Percentiles rank a stretch among this genome's conserved stretches.
These are phyloP conservation scores for Alcedo atthis DNA, from an alignment of 2,797 vertebrate genomes.

Conservation along the genomic window DNA sequence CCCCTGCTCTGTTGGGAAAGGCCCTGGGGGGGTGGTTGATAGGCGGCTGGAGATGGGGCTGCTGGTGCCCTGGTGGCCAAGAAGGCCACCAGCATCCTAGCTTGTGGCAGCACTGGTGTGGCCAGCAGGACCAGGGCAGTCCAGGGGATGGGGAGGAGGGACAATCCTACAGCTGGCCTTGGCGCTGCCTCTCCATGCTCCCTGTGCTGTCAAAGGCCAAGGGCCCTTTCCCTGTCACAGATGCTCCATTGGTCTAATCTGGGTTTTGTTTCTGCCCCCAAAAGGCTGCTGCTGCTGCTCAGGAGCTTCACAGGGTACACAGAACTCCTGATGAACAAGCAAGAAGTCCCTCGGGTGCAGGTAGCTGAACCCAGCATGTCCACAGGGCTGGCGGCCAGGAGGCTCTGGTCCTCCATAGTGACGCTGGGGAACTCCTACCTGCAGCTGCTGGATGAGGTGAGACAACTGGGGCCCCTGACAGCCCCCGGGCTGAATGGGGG, in stretches of 20 bases:
- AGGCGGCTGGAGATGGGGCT: neutral
- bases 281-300: conserved; percentile 90
- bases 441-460: conserved; percentile 66
- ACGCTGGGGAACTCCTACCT: conserved; percentile 69
- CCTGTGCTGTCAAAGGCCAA: rapidly evolving
- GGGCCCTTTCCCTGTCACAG: rapidly evolving
- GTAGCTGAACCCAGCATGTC: conserved; percentile 80
- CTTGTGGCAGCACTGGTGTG: neutral
- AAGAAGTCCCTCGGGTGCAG: neutral
- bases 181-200: neutral
- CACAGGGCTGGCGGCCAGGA: conserved; percentile 85
- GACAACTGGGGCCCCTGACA: neutral
- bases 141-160: neutral
- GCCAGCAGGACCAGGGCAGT: neutral
- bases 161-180: no score
- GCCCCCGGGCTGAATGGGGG: rapidly evolving
- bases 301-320: conserved; percentile 87
- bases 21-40: neutral
- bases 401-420: conserved; percentile 87
- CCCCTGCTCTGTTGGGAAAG: neutral
- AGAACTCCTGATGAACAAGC: conserved; percentile 70
- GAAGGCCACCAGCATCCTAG: no score
- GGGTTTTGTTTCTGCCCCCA: neutral
- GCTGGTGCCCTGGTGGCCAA: neutral
- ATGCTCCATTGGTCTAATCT: neutral